Evolutionary conservation across 1,140 invertebrate species (phyloP).

Genomic region (Stegodyphus mimosarum): DNA sequence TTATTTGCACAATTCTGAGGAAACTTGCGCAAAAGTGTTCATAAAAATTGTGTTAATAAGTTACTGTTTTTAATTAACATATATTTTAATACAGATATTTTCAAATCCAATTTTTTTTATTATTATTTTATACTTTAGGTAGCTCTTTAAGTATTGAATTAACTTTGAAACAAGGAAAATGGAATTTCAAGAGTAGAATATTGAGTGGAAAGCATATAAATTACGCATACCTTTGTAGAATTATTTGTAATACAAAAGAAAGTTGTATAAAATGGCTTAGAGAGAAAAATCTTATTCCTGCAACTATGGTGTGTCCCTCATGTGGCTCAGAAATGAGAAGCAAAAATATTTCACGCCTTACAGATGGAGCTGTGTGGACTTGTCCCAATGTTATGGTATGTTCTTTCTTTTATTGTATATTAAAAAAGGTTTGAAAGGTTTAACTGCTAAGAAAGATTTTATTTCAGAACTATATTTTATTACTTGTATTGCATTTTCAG

Average conservation of each 20-base stretch:
- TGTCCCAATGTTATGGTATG: conserved; percentile 20
- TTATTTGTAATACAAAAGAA: conserved; percentile 32
- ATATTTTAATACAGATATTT: too few species aligned
- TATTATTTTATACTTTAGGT: background rate
- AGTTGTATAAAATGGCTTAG: conserved; percentile 20
- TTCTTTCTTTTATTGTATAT: too few species aligned
- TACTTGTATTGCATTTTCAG: too few species aligned
- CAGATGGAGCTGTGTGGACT: conserved; percentile 44
- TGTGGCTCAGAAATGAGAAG: conserved; percentile 28
- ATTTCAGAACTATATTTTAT: too few species aligned
- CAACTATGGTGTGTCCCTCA: conserved; percentile 21
- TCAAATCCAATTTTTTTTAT: background rate
- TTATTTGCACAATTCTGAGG: too few species aligned
- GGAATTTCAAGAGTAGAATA: conserved; percentile 28
- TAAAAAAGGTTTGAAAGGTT: too few species aligned
- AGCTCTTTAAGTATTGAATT: background rate
- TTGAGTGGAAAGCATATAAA: conserved; percentile 39
- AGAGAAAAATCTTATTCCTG: conserved; percentile 21
- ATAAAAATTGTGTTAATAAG: too few species aligned
- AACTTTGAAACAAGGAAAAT: background rate
- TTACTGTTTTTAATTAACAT: too few species aligned
- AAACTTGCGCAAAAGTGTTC: too few species aligned
- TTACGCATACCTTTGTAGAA: conserved; percentile 34
- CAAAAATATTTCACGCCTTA: conserved; percentile 27
- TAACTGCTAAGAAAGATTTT: too few species aligned